Base-by-base conservation (phyloP, 2,888 invertebrate species). In the Drosophila niveifrons region DNA sequence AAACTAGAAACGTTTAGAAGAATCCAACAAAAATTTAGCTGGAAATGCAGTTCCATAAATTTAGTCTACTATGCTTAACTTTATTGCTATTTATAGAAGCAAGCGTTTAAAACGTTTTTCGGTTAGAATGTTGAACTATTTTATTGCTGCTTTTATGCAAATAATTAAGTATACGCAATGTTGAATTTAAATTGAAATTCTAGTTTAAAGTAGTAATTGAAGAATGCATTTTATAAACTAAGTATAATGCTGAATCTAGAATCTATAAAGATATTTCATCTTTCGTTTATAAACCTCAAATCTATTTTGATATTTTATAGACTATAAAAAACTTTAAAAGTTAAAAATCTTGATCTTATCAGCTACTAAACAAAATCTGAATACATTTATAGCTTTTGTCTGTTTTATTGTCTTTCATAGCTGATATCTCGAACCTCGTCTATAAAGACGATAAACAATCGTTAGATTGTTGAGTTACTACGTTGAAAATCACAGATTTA, bases 1-100 rank as follows among this genome's bases (percentile, higher is more conserved):
- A 51, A 51, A 51, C 36, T 36, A 36, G 51, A 51, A 36, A 36
- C n/a, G n/a, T 36, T 51, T 13, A 36, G 39, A 8, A 2, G n/a
- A 36, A 36, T 11, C n/a, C 36, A 6, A n/a, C 36, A 6, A n/a
- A 23, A n/a, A 17, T 0, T 34, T 34, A 18, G 6, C 31, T 34
- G 9, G 2, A 50, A 34, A 50, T 41, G 39, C 39, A 41, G 13
- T 8, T 13, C 6, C 1, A 39, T 39, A 39, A 39, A 39, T 13
- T 39, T 13, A 23, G 7, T 1, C 6, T 0, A 36, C 1, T 6
- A 0, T 13, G 13, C 2, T 15, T 41, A 15, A 41, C 13, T 41
- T 41, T 41, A 41, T 41, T 41, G 8, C 15, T 2, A 13, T 41
- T 15, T 41, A 15, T 41, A 2, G 2, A 41, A 41, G 6, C 15